These are phyloP conservation scores for Drepana falcataria DNA, from an alignment of 2,888 invertebrate genomes.

Conservation along the genomic window DNA sequence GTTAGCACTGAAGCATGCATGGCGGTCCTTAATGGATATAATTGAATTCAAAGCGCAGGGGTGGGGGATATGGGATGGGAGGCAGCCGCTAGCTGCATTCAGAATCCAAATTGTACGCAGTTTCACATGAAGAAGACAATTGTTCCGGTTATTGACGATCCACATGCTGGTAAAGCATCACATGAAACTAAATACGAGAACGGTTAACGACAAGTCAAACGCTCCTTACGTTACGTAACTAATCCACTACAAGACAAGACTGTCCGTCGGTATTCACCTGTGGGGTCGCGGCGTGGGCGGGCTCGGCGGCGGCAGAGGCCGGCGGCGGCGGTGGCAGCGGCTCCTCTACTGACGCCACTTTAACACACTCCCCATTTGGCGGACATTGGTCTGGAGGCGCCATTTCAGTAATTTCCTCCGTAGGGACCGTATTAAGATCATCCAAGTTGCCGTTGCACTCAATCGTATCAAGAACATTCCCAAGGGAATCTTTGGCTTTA, in stretches of 20 bases:
- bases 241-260: conserved; percentile 69
- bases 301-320: conserved; percentile 23
- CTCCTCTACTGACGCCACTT: conserved; percentile 13
- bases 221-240: conserved; percentile 54
- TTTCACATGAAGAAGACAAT: conserved; percentile 19
- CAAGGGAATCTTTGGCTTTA: conserved; percentile 32
- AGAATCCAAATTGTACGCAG: background rate
- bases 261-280: conserved; percentile 70
- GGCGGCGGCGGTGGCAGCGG: conserved; percentile 31
- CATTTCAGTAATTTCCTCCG: conserved; percentile 8
- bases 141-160: conserved; percentile 60
- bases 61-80: conserved; percentile 31
- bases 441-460: conserved; percentile 45
- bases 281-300: conserved; percentile 21
- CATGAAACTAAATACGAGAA: conserved; percentile 63
- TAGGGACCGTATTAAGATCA: conserved; percentile 9
- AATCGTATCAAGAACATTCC: conserved; percentile 21
- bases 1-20: conserved; percentile 61
- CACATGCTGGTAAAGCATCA: conserved; percentile 66
- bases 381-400: conserved; percentile 3
- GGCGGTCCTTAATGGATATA: conserved; percentile 33
- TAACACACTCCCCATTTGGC: conserved; percentile 1
- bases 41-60: conserved; percentile 33
- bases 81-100: conserved; percentile 30
- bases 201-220: conserved; percentile 55